Conservation (phyloP, 2,797 vertebrate species). For the Brachyalestes nurse region DNA sequence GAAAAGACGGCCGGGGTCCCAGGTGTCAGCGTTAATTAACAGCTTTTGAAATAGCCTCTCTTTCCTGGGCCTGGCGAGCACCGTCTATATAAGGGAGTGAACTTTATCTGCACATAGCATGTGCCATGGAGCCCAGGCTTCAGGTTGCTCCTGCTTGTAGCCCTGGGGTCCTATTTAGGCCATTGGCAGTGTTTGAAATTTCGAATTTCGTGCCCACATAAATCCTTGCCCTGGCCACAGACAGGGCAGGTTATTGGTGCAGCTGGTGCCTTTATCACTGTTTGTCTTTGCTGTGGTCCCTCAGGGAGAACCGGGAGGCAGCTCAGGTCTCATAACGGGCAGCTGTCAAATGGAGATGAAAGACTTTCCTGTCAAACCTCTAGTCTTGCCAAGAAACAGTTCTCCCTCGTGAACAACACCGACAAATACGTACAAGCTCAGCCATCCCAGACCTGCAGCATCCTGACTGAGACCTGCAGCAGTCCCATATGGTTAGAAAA, state of each 20-base stretch:
- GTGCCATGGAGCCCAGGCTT: conserved; percentile 56
- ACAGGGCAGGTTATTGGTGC: conserved; percentile 47
- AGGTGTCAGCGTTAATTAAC: conserved; percentile 66
- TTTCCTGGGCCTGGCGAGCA: conserved; percentile 36
- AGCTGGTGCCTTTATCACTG: conserved; percentile 52
- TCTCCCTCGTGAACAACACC: conserved; percentile 19
- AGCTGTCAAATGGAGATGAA: conserved; percentile 55
- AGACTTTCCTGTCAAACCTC: conserved; percentile 43
- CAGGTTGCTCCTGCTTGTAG: conserved; percentile 53
- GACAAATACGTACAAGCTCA: conserved; percentile 12
- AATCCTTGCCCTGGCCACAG: conserved; percentile 55
- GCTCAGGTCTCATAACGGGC: conserved; percentile 45
- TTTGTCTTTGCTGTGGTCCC: conserved; percentile 54
- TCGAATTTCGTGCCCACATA: conserved; percentile 60
- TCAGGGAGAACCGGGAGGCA: conserved; percentile 23
- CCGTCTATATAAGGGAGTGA: conserved; percentile 64
- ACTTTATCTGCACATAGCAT: conserved; percentile 61
- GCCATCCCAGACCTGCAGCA: conserved; percentile 26
- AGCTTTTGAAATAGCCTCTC: conserved; percentile 66
- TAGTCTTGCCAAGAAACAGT: conserved; percentile 45
- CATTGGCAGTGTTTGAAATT: conserved; percentile 59
- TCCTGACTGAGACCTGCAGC: background rate
- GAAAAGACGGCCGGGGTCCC: conserved; percentile 34
- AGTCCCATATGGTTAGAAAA: background rate
- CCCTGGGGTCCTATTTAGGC: conserved; percentile 57